These are phyloP conservation scores for Stichodactyla mertensii DNA, from an alignment of 64 coral and sea anemone species.

Conservation along the genomic window DNA sequence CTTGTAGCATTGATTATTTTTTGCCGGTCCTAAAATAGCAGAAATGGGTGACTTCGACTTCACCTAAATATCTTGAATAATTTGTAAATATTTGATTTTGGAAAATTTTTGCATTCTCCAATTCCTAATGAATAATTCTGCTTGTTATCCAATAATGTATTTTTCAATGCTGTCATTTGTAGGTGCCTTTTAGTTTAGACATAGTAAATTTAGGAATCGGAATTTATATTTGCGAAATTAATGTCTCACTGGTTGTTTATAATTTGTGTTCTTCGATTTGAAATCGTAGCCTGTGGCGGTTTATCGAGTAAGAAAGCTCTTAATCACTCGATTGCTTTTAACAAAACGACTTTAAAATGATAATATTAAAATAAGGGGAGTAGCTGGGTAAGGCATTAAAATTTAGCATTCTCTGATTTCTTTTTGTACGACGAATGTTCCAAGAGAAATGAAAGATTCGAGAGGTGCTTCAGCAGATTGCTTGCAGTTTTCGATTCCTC, in stretches of 20 bases:
- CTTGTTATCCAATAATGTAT: not conserved
- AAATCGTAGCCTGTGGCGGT: not conserved
- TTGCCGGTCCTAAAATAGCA: not conserved
- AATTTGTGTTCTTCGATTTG: not conserved
- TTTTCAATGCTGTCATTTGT: not conserved
- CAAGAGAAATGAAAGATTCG: conserved; percentile 5
- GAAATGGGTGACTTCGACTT: not conserved
- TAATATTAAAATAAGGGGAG: not conserved
- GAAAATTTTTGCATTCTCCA: not conserved
- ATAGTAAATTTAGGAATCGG: not conserved
- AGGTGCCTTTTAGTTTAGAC: not conserved
- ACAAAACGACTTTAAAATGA: conserved; percentile 1
- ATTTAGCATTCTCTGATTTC: not conserved
- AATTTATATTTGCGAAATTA: conserved; percentile 11
- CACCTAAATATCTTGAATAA: not conserved
- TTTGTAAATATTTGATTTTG: not conserved
- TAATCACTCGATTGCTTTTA: not conserved
- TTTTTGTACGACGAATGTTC: not conserved
- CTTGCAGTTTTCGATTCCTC: conserved; percentile 7
- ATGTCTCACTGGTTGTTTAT: not conserved
- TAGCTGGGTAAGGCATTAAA: not conserved
- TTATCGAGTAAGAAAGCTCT: not conserved
- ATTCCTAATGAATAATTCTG: not conserved
- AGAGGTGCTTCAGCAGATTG: not conserved
- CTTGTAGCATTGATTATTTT: not conserved